Evolutionary conservation across 2,113 vertebrate genomes (phyloP).

Genomic region (Neogale vison): DNA sequence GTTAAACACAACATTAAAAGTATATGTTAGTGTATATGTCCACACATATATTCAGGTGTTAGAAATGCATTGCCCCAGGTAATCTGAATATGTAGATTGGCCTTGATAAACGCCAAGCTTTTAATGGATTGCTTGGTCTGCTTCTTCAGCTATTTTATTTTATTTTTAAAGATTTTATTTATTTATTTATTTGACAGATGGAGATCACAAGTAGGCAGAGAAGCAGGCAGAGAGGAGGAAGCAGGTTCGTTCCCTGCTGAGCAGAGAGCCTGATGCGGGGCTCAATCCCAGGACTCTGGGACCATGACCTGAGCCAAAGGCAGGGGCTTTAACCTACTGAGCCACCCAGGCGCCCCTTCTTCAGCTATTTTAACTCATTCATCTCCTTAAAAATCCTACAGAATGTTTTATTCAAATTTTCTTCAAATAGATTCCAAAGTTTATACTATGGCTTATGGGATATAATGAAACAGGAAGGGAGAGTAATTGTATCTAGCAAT

Average conservation of each 20-base stretch:
- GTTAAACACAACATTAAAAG: conserved; percentile 49
- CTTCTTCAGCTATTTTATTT: conserved; percentile 4
- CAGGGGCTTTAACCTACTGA: no score
- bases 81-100: conserved; percentile 52
- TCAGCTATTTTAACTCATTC: conserved; percentile 28
- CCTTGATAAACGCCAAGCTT: neutral
- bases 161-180: no score
- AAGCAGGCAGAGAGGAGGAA: no score
- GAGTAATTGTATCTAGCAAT: neutral
- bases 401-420: neutral
- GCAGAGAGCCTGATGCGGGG: no score
- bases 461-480: neutral
- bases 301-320: no score
- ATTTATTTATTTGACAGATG: no score
- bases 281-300: no score
- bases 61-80: conserved; percentile 9
- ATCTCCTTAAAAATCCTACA: neutral
- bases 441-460: neutral
- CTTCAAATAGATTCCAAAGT: neutral
- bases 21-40: neutral
- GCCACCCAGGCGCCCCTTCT: neutral
- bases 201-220: no score
- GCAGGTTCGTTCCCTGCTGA: no score
- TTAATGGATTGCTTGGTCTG: neutral
- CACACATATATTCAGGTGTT: conserved; percentile 17